Evolutionary conservation across 2,113 vertebrate genomes (phyloP), one percentile per base, ranked within the genome.

Genomic region (Phalacrocorax brasilianus): DNA sequence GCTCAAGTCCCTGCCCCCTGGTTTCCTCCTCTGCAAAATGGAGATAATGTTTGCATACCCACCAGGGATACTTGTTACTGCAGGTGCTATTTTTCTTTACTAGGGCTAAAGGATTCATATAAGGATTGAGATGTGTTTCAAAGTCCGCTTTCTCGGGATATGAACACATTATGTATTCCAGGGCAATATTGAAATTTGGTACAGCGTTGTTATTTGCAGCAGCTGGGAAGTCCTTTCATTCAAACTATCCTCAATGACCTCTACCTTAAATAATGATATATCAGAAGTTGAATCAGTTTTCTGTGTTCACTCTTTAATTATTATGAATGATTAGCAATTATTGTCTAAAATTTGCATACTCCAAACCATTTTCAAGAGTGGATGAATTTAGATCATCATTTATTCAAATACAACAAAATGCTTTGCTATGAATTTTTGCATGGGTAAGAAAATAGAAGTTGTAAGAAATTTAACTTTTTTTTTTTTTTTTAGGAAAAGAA

Each of bases 111-210:
- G 27, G 16, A 38, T 45, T 91, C 40, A 24, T 32, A 5, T 47
- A 76, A 85, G 66, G 42, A 76, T 23, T 14, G n/a, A 80, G 58
- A 32, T 66, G 32, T 61, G 9, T 58, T 85, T 85, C n/a, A 32
- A 44, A 77, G 26, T 40, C 45, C 47, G 18, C 18, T 85, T 91
- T 83, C 24, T 68, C 49, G 26, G 30, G 18, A 11, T 49, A 14
- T 40, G 33, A 50, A 42, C 1, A 1, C 20, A 18, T 47, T 79
- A 9, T 0, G 0, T 73, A 9, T 58, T 61, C 53, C 26, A 53
- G 40, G 77, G 6, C 42, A 55, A 30, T 19, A 38, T 42, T 79
- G 6, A 72, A 76, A 40, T 44, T 71, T 84, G 14, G 7, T 53
- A 67, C 10, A 44, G 14, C 8, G 3, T 40, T 28, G 8, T 30